Conservation (phyloP, 2,797 vertebrate species). For the Neosilurus mollespiculum region DNA sequence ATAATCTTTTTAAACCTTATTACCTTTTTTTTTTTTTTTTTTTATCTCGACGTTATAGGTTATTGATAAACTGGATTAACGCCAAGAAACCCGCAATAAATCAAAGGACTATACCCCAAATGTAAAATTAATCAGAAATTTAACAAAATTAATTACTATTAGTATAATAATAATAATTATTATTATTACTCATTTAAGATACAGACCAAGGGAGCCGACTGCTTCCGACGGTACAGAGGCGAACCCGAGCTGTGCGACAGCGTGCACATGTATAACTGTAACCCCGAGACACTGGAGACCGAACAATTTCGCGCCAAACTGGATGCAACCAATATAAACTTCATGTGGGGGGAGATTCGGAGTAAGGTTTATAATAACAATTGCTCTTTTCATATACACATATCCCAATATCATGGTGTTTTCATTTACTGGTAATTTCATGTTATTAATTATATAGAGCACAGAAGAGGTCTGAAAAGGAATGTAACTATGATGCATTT, state of each 20-base stretch:
- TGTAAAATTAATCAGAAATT: neutral
- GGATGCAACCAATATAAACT: slow-evolving; percentile 57
- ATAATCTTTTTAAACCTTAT: neutral
- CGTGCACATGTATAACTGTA: neutral
- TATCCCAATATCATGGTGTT: no score
- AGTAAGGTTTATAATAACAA: neutral
- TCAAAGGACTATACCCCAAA: neutral
- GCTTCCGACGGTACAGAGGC: neutral
- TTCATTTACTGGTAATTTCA: rapidly evolving
- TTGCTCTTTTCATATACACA: neutral
- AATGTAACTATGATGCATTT: neutral
- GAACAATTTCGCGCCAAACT: slow-evolving; percentile 70
- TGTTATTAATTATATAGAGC: neutral
- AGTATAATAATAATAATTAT: no score
- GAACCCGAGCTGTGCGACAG: neutral
- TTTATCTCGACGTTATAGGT: no score
- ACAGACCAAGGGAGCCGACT: neutral
- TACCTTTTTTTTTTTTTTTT: no score
- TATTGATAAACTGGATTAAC: neutral
- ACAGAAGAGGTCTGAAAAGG: neutral
- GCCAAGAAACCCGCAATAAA: neutral
- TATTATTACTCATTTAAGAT: neutral
- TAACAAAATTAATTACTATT: neutral
- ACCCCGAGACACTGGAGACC: slow-evolving; percentile 27
- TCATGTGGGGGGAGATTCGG: slow-evolving; percentile 8